These are phyloP conservation scores for Karalla daura DNA, from an alignment of 2,797 vertebrate species.

Conservation along the genomic window DNA sequence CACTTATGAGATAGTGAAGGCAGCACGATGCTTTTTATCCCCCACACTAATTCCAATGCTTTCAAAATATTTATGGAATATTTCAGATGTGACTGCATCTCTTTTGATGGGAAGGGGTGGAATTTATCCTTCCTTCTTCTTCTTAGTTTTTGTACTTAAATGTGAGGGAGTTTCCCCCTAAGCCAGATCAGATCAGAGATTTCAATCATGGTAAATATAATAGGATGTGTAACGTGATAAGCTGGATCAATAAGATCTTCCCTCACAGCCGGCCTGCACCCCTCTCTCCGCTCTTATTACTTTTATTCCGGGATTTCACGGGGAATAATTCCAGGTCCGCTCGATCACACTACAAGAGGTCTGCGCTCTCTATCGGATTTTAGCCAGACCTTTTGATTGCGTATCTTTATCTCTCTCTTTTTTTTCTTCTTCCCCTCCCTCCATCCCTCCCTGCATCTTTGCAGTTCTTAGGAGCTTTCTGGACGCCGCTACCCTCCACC, in stretches of 20 bases:
- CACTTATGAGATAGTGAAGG: no score
- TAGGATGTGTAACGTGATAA: constrained; percentile 63
- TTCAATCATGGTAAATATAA: constrained; percentile 43
- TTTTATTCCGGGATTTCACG: constrained; percentile 59
- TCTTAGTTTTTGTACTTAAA: no score
- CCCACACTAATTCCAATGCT: no score
- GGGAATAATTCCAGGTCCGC: constrained; percentile 67
- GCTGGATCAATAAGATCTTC: constrained; percentile 64
- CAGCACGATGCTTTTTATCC: no score
- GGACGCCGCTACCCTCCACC: constrained; percentile 69
- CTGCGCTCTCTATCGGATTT: constrained; percentile 70
- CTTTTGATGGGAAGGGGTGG: neutral
- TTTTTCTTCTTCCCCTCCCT: neutral
- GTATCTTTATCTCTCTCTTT: constrained; percentile 62
- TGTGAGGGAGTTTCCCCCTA: neutral
- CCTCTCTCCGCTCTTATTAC: constrained; percentile 36
- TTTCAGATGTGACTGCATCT: neutral
- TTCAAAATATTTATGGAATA: neutral
- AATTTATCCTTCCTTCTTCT: neutral
- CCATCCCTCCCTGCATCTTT: neutral
- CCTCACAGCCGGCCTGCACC: constrained; percentile 21
- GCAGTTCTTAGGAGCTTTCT: constrained; percentile 78
- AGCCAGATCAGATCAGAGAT: neutral
- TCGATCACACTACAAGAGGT: constrained; percentile 72
- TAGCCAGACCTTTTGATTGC: constrained; percentile 68